Evolutionary conservation across 2,888 invertebrate genomes (phyloP).

Genomic region (Clostera curtula): DNA sequence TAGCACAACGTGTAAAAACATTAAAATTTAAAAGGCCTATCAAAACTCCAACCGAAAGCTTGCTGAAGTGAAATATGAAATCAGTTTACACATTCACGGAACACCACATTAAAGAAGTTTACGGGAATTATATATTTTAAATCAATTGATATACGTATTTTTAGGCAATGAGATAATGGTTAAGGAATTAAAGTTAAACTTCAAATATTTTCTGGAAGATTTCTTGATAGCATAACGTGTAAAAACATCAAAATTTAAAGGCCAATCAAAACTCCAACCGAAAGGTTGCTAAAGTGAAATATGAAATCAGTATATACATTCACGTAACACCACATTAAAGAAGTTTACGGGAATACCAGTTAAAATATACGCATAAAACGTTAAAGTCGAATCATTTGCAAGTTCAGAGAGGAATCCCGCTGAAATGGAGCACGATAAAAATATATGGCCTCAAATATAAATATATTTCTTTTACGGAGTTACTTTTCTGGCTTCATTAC

Average conservation of each 20-base stretch:
- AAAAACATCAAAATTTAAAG: too few relatives aligned
- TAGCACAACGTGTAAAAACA: too few relatives aligned
- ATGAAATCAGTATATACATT: conserved; percentile 18
- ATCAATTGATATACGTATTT: too few relatives aligned
- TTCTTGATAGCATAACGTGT: too few relatives aligned
- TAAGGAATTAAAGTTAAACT: too few relatives aligned
- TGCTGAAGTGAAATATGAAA: not conserved
- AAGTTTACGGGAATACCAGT: conserved; percentile 46
- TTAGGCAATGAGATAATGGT: too few relatives aligned
- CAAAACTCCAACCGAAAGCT: too few relatives aligned
- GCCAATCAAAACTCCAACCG: too few relatives aligned
- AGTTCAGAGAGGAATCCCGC: conserved; percentile 30
- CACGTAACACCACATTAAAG: conserved; percentile 39
- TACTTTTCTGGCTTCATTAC: conserved; percentile 24
- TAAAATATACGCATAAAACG: conserved; percentile 41
- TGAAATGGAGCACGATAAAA: conserved; percentile 36
- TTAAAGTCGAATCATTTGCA: conserved; percentile 31
- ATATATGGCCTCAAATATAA: conserved; percentile 30
- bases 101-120: conserved; percentile 47
- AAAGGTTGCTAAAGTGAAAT: not conserved
- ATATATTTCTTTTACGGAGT: conserved; percentile 26
- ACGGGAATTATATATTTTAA: too few relatives aligned
- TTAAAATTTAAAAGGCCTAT: too few relatives aligned
- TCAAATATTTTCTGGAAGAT: too few relatives aligned
- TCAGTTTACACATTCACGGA: conserved; percentile 26